Evolutionary conservation across 2,113 vertebrate genomes (phyloP), one percentile per base, ranked within the genome.

Genomic region (Regulus satrapa): DNA sequence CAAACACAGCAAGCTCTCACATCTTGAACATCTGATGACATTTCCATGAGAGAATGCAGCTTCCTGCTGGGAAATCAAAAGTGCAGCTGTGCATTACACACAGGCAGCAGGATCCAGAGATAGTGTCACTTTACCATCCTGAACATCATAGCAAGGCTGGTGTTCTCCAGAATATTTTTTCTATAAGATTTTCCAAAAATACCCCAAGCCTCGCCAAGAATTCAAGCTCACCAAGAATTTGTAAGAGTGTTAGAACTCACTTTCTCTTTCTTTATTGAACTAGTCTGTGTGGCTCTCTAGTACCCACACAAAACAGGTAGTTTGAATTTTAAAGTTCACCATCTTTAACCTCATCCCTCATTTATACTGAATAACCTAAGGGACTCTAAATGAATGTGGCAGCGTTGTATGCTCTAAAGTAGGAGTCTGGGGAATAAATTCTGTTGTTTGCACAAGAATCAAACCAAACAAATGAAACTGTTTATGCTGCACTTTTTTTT

Each of bases 401-500:
- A 94, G 80, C 0, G 5, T 36, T 51, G 7, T 14, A 72, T 31
- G 21, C 14, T 4, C 34, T 34, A 54, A 41, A 20, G 5, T 29
- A 80, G 41, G 28, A 54, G 9, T 41, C 29, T 74, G 18, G 23
- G 31, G 34, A 92, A 66, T 59, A 91, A 62, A 81, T n/a, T 56
- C 29, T 56, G 29, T 56, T 88, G 9, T 58, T 85, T 81, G 15
- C 56, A 19, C 16, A 64, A 62, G 14, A 85, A 86, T 25, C 0
- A 0, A 94, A 62, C 34, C 4, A 80, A 77, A 75, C 8, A 68
- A 82, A 58, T 36, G 2, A 10, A 34, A 87, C 18, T 61, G 49
- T 84, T 85, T 77, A 64, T 91, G 21, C 10, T 55, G n/a, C 45
- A 71, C 26, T 92, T 92, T 92, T 54, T 31, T 80, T 68, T 84